These are phyloP conservation scores for Dicerorhinus sumatrensis DNA, from an alignment of 2,113 vertebrate species.

Conservation along the genomic window DNA sequence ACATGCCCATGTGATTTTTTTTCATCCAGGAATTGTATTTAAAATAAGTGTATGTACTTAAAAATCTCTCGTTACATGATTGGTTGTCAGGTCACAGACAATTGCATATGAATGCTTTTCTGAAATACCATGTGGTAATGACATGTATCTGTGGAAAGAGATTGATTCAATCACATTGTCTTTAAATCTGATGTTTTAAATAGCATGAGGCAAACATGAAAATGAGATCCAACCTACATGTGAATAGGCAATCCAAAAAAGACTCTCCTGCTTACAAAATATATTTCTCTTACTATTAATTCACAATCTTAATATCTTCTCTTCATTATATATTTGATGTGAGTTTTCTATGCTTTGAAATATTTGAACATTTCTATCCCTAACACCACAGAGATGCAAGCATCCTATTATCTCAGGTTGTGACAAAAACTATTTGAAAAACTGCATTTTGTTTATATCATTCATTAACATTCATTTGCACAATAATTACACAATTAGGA, in stretches of 20 bases:
- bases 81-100: neutral
- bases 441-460: neutral
- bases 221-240: neutral
- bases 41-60: conserved; percentile 20
- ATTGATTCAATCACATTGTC: neutral
- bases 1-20: neutral
- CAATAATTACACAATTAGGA: neutral
- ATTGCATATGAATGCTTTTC: neutral
- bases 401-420: neutral
- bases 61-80: neutral
- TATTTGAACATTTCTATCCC: neutral
- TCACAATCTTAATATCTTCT: conserved; percentile 2
- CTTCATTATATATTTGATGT: neutral
- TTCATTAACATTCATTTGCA: neutral
- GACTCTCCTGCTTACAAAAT: neutral
- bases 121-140: neutral
- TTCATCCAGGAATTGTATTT: neutral
- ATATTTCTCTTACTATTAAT: neutral
- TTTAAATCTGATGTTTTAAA: conserved; percentile 23
- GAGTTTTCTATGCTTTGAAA: conserved; percentile 16
- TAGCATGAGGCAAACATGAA: neutral
- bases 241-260: neutral
- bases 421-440: conserved; percentile 40
- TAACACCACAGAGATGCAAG: neutral
- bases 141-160: neutral